Base-by-base conservation (phyloP, 1,140 invertebrate genomes). In the Temnothorax curvispinosus region DNA sequence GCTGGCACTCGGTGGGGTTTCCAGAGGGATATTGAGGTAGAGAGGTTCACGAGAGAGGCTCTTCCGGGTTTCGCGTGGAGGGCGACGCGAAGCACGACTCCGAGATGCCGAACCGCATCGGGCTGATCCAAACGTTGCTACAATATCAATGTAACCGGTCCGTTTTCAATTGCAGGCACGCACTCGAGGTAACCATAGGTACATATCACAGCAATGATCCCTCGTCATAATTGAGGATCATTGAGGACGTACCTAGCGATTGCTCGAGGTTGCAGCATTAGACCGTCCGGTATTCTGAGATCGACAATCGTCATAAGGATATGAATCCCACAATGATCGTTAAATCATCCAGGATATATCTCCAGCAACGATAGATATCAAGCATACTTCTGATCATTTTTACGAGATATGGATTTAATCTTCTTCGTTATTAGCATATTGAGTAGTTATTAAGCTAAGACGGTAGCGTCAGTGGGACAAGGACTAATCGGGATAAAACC, bases 191-290 rank as follows among this genome's bases (percentile, higher is more conserved):
- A 72, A 75, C 32, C 69, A 18, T 32, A 60, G 80, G 41, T 84
- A 47, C 38, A 47, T 84, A 56, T 84, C 69, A 15, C 69, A 44
- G 78, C 50, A 54, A 75, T 60, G 80, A 84, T 74, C 54, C 41
- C 80, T 27, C 47, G 58, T 84, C 32, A 41, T 84, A 84, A 84
- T 84, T 75, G 69, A 84, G 80, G 56, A 38, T 84, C 27, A 84
- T 84, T 74, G 80, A 84, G 69, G 32, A 60, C 50, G 44, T 74
- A 62, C 54, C 18, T 74, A 74, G 69, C 56, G 69, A 62, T 84
- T 50, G 54, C 54, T 60, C 80, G 21, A 74, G n/a, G 44, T 78
- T 41, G 77, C 44, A 8, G 13, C 47, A 80, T 50, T 54, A 80
- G 35, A 41, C 27, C 32, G 62, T 41, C 47, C 77, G 32, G 50